Base-by-base conservation (phyloP, 1,140 invertebrate genomes). In the Augochlora pura region DNA sequence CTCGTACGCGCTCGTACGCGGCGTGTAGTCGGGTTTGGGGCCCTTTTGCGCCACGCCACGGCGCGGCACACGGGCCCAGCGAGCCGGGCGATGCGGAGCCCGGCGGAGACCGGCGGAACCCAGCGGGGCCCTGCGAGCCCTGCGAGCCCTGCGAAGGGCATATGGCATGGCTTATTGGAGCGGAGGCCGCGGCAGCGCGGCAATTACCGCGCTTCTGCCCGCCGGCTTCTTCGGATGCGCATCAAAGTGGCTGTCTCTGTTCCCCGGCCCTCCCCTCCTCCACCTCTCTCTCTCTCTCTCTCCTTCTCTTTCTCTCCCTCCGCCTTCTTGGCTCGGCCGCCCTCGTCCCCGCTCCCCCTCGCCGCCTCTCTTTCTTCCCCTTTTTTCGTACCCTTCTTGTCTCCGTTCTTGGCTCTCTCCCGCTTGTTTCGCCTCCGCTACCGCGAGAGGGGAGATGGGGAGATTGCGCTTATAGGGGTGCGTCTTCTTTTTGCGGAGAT, bases 121-220 rank as follows among this genome's bases (percentile, higher is more conserved):
- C n/a, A n/a, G n/a, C n/a, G n/a, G 3, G 8, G 3, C 3, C 38
- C 38, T 4, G 38, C 3, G 7, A 7, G 39, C 39, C 7, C 39
- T 0, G 9, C 39, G 9, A 32, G 27, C 71, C 71, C 80, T 77
- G 81, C 72, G 73, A 62, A 80, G 23, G 75, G 88, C 85, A 88
- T 86, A 87, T 84, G 88, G 89, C 71, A 82, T 77, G 81, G 86
- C 88, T 88, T 88, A 89, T 88, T 86, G 86, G 83, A 88, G 86
- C 85, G 80, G 86, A 87, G 87, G 75, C 85, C 82, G 73, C 84
- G 81, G 64, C 82, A 73, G 81, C 82, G 67, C 81, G 83, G 87
- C 88, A 91, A 91, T 91, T 91, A 91, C 89, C 85, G 87, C 82
- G 68, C 70, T 81, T 75, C 83, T 81, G 82, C 80, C 85, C 86